These are phyloP conservation scores for Coregonus clupeaformis DNA, from an alignment of 2,113 vertebrate species.

Conservation along the genomic window DNA sequence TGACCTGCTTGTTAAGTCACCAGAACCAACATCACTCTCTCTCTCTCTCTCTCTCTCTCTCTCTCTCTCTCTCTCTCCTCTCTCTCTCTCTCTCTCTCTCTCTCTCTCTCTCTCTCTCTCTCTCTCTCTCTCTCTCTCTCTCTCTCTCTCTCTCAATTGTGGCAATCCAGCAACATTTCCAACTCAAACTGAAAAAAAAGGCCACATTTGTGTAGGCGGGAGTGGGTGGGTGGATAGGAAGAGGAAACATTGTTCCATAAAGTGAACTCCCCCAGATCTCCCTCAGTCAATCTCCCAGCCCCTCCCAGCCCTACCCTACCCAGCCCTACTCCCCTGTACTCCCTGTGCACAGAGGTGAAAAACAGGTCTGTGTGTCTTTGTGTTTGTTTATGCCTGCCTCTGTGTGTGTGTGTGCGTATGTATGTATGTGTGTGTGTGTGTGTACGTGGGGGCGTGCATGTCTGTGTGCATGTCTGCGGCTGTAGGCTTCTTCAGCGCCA, in stretches of 20 bases:
- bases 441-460: no score
- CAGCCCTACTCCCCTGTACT: background rate
- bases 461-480: background rate
- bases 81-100: background rate
- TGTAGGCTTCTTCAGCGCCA: background rate
- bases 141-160: background rate
- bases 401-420: background rate
- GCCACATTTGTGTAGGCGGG: background rate
- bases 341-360: background rate
- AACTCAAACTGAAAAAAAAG: background rate
- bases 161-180: background rate
- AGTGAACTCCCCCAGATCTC: no score
- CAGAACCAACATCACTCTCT: constrained; percentile 24
- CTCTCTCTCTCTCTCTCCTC: background rate
- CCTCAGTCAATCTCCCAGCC: no score
- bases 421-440: background rate
- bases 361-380: background rate
- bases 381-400: background rate
- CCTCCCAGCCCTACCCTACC: no score
- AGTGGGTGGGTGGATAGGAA: background rate
- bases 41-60: background rate
- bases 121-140: background rate
- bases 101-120: no score
- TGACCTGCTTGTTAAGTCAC: constrained; percentile 42
- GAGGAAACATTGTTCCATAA: no score